Evolutionary conservation across 92 coral and sea anemone genomes (phyloP), one percentile per base, ranked within the genome.

Genomic region (Phymanthus crucifer): DNA sequence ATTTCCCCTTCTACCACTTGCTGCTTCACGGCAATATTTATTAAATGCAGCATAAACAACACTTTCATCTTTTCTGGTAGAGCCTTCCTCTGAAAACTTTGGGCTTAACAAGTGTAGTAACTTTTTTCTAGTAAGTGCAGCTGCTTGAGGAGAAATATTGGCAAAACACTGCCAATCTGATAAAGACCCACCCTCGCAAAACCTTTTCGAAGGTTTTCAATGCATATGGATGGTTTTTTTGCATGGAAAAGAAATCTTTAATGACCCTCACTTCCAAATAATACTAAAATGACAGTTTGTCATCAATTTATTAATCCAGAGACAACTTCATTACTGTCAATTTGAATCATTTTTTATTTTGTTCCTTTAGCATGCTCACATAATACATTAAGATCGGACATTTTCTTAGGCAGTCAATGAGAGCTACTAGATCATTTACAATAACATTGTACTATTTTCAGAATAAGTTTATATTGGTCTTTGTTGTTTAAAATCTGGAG

Each of bases 1-100:
- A 36, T 32, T 79, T 32, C 71, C 83, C 83, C 90, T 81, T 71
- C 92, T 37, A 58, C 95, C 92, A 91, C 92, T 74, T 38, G 83
- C 83, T 66, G 54, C 83, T 70, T 79, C 83, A 40, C 83, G 80
- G 36, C 69, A 40, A 38, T 68, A 79, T 37, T 79, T 70, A 64
- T 64, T 47, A 33, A 80, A 80, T 54, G 57, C 38, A 23, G 66
- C 64, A 40, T 80, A 80, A 70, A 80, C 70, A 40, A 8, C 45
- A 29, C 66, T 56, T 29, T 80, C 84, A 70, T 40, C 71, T n/a
- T 56, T 38, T 43, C 80, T 80, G 45, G 65, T 81, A 21, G 85
- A 73, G 40, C 85, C 85, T 33, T 36, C 70, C 34, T 65, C 54
- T 71, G 61, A 71, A 23, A 81, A 81, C 40, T 57, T 40, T 24